Evolutionary conservation across 2,113 vertebrate genomes (phyloP).

Genomic region (Monopterus albus): DNA sequence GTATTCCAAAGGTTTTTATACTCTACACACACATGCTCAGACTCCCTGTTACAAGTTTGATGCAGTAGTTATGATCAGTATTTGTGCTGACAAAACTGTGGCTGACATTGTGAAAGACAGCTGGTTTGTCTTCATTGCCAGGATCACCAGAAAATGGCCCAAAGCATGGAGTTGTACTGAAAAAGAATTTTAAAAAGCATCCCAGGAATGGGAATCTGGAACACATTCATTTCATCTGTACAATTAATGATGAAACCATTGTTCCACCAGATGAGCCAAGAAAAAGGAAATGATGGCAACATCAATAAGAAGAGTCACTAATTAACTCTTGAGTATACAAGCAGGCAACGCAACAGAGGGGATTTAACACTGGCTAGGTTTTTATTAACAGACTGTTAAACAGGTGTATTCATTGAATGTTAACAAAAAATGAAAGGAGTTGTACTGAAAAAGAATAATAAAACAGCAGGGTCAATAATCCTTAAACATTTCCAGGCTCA

Average conservation of each 20-base stretch:
- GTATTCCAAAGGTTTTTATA: neutral
- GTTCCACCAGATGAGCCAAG: constrained; percentile 6
- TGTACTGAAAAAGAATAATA: no score
- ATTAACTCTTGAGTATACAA: no score
- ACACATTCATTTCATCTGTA: neutral
- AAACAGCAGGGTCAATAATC: no score
- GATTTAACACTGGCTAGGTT: neutral
- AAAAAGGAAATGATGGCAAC: constrained; percentile 2
- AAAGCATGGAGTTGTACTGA: no score
- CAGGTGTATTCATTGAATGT: no score
- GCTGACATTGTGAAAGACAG: neutral
- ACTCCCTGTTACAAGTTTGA: neutral
- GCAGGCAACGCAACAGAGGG: neutral
- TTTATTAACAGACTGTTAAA: constrained; percentile 2
- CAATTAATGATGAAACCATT: neutral
- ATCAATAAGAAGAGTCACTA: neutral
- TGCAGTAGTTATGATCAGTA: neutral
- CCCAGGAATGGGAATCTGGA: neutral
- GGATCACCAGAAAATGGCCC: neutral
- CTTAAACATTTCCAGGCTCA: no score
- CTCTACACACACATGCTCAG: neutral
- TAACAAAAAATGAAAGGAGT: no score
- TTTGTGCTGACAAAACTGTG: neutral
- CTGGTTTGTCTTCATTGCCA: neutral
- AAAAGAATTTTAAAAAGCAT: no score